Conservation (phyloP, 2,888 invertebrate genomes). For the Tetranychus truncatus region DNA sequence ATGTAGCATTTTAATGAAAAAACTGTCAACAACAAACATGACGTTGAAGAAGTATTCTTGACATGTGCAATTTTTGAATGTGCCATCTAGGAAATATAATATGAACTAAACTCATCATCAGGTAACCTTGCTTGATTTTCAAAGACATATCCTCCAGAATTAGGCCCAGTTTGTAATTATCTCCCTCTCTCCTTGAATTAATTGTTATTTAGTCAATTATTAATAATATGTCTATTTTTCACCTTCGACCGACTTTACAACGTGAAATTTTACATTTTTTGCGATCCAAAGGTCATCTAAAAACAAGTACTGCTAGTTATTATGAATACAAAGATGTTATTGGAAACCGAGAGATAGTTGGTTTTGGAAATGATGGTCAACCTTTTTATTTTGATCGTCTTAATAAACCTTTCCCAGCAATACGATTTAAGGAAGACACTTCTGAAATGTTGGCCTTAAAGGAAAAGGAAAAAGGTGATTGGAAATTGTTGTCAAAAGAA, state of each 20-base stretch:
- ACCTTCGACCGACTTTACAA: background rate
- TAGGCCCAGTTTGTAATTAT: background rate
- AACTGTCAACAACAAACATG: no score
- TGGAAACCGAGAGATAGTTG: constrained; percentile 76
- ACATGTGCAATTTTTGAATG: no score
- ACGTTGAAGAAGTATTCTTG: no score
- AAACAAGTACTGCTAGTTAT: background rate
- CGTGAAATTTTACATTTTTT: background rate
- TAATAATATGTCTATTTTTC: background rate
- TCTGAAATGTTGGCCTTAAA: constrained; percentile 47
- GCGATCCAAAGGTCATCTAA: background rate
- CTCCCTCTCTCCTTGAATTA: background rate
- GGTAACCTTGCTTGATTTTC: no score
- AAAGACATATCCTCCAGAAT: background rate
- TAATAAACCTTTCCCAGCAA: constrained; percentile 67
- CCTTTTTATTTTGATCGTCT: constrained; percentile 54
- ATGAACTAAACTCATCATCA: no score
- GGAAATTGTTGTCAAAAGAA: constrained; percentile 66
- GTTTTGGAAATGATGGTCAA: constrained; percentile 61
- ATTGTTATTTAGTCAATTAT: background rate
- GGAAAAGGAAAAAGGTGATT: constrained; percentile 83
- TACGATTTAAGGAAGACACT: constrained; percentile 57
- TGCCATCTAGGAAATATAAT: no score
- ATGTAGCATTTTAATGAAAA: no score
- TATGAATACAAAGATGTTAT: constrained; percentile 31